Conservation (phyloP, 2,113 vertebrate genomes). For the Oreochromis niloticus region DNA sequence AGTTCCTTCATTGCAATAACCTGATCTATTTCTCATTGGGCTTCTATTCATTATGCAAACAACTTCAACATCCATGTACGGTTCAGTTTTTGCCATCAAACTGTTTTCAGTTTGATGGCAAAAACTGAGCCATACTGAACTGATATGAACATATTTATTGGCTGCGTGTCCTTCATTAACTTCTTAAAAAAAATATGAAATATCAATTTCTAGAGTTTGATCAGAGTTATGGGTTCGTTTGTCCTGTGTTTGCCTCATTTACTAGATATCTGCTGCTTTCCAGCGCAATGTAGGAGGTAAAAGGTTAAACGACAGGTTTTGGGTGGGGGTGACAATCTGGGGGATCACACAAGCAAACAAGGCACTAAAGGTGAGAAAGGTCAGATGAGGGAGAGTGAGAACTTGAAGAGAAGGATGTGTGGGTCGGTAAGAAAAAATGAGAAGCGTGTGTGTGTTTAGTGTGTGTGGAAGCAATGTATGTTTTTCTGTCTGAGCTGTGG, state of each 20-base stretch:
- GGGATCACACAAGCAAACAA: constrained; percentile 14
- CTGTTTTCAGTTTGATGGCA: neutral
- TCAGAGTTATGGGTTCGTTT: neutral
- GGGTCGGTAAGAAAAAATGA: neutral
- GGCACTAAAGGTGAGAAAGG: constrained; percentile 20
- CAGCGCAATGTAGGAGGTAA: neutral
- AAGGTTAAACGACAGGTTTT: constrained; percentile 18
- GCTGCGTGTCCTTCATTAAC: neutral
- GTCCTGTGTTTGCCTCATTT: neutral
- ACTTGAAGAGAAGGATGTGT: neutral
- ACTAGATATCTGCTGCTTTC: neutral
- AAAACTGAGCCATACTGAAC: neutral
- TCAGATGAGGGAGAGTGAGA: neutral
- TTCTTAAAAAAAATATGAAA: neutral
- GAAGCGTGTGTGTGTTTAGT: neutral
- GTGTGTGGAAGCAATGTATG: constrained; percentile 51
- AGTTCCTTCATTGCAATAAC: neutral
- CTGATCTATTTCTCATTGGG: neutral
- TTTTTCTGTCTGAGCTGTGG: constrained; percentile 60
- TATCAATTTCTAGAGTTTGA: neutral
- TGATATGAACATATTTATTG: fast-evolving
- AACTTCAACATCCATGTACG: neutral
- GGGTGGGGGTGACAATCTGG: neutral
- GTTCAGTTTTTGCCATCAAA: neutral
- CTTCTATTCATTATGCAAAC: neutral